Percentiles rank a stretch among this genome's conserved stretches.
These are phyloP conservation scores for Hestina assimilis DNA, from an alignment of 1,140 invertebrate genomes.

Conservation along the genomic window DNA sequence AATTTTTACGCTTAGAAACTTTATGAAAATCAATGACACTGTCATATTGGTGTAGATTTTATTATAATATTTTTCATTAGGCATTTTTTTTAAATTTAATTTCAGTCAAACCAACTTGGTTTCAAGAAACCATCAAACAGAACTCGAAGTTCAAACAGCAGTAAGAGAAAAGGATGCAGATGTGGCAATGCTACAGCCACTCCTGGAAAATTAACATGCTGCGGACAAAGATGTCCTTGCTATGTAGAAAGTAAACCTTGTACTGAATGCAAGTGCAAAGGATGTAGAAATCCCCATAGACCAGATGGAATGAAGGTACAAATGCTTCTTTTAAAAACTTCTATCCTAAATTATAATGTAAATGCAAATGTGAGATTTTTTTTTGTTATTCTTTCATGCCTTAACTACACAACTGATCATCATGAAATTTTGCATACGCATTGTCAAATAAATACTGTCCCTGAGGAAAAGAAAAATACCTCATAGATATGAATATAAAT, in stretches of 20 bases:
- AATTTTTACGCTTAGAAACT: no score
- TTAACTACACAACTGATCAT: no score
- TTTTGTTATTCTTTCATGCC: not conserved
- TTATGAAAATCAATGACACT: no score
- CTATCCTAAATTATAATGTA: no score
- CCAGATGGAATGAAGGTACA: slow-evolving; percentile 88
- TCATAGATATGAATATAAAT: no score
- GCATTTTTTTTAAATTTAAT: slow-evolving; percentile 15
- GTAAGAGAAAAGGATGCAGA: slow-evolving; percentile 87
- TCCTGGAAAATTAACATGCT: slow-evolving; percentile 94
- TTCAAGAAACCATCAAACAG: slow-evolving; percentile 79
- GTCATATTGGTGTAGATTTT: no score
- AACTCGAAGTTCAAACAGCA: slow-evolving; percentile 61
- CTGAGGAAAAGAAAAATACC: no score
- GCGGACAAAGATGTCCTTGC: slow-evolving; percentile 95
- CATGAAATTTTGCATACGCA: no score
- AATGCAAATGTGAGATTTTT: no score
- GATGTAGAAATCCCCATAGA: slow-evolving; percentile 93
- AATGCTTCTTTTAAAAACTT: no score
- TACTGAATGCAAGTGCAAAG: slow-evolving; percentile 92
- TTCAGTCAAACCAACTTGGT: slow-evolving; percentile 65
- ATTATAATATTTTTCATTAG: slow-evolving; percentile 1
- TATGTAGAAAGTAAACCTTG: slow-evolving; percentile 93
- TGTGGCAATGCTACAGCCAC: slow-evolving; percentile 94
- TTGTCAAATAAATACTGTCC: no score